Percentiles rank a stretch among this genome's conserved stretches.
Evolutionary conservation across 2,797 vertebrate species (phyloP).

Genomic region (Halcyon chelicuti): DNA sequence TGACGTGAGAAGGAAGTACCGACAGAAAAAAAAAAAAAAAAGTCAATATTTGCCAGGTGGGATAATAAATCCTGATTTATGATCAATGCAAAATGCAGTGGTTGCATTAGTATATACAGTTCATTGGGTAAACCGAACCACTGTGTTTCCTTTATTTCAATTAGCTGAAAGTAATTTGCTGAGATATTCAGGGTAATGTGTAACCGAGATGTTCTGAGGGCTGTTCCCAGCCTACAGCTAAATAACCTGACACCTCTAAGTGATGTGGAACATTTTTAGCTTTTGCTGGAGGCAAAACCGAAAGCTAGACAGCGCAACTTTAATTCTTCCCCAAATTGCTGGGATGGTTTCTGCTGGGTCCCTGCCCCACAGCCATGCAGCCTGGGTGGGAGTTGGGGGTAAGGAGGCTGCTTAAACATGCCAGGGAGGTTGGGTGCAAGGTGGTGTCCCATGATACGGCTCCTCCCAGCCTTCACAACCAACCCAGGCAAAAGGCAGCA

Average conservation of each 20-base stretch:
- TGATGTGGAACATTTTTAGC: conserved; percentile 53
- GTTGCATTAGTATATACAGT: conserved; percentile 2
- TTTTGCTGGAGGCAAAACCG: conserved; percentile 54
- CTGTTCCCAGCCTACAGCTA: conserved; percentile 25
- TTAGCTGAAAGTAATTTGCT: conserved; percentile 47
- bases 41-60: conserved; percentile 42
- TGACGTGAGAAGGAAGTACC: conserved; percentile 11
- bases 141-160: conserved; percentile 50
- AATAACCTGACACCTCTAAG: conserved; percentile 66
- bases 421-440: neutral
- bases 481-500: neutral
- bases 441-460: rapidly evolving
- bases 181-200: conserved; percentile 58
- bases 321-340: neutral
- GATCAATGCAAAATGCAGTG: neutral
- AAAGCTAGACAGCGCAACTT: neutral
- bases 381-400: neutral
- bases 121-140: neutral
- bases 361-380: neutral
- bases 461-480: neutral
- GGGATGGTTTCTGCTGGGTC: conserved; percentile 41
- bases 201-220: conserved; percentile 59
- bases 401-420: neutral
- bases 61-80: conserved; percentile 39
- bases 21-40: neutral